Evolutionary conservation across 2,113 vertebrate genomes (phyloP).

Genomic region (Silurus glanis): DNA sequence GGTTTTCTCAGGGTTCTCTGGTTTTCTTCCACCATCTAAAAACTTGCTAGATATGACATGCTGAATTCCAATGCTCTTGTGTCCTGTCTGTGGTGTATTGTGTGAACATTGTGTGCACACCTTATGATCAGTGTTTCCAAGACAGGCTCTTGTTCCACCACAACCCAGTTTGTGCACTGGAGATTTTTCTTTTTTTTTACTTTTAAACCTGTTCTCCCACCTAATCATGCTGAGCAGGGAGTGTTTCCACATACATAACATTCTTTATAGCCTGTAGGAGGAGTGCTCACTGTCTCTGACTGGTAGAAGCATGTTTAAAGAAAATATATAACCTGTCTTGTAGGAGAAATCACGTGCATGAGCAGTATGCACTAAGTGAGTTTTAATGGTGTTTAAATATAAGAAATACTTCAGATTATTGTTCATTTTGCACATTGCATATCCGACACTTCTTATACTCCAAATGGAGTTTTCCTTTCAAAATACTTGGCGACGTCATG

Average conservation of each 20-base stretch:
- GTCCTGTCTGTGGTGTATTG: not conserved
- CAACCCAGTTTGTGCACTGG: not conserved
- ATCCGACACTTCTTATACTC: not conserved
- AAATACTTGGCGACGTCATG: slow-evolving; percentile 42
- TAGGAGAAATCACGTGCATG: not conserved
- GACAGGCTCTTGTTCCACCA: not conserved
- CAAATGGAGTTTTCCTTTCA: not conserved
- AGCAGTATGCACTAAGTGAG: not conserved
- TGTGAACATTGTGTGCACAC: not conserved
- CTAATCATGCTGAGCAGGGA: not conserved
- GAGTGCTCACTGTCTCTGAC: not conserved
- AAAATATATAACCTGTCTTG: not conserved
- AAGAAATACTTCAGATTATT: not conserved
- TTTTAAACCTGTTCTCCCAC: not conserved
- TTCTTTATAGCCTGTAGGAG: not conserved
- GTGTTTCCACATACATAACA: not conserved
- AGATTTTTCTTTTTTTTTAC: not conserved
- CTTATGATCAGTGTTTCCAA: not conserved
- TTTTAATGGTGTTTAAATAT: not conserved
- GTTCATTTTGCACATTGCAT: not conserved
- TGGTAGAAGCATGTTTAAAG: not conserved
- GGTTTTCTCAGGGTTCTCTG: not conserved
- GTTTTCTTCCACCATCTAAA: not conserved
- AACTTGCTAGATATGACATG: not conserved
- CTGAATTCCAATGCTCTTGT: not conserved